These are phyloP conservation scores for Actinopyga echinites DNA, from an alignment of 53 echinoderm and acorn worm genomes.

Conservation along the genomic window DNA sequence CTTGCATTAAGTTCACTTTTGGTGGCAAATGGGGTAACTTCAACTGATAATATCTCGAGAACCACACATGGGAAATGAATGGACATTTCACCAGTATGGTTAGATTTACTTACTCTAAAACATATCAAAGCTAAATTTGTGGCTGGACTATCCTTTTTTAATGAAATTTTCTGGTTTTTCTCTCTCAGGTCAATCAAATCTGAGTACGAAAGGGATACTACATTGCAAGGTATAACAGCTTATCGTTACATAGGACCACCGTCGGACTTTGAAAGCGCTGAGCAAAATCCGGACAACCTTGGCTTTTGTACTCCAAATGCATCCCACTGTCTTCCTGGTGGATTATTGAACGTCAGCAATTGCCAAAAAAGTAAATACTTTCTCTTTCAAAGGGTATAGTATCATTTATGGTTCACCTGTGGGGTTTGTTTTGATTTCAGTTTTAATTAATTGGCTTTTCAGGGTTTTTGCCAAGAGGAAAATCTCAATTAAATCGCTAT, in stretches of 20 bases:
- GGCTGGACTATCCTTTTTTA: too few relatives aligned
- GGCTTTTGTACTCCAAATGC: conserved; percentile 81
- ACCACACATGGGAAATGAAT: too few relatives aligned
- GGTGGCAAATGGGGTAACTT: too few relatives aligned
- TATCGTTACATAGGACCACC: conserved; percentile 66
- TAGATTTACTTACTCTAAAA: too few relatives aligned
- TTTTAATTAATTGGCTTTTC: too few relatives aligned
- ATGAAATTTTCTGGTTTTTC: neutral
- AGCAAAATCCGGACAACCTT: conserved; percentile 66
- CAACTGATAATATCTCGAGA: too few relatives aligned
- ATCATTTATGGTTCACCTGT: neutral
- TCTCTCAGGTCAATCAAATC: conserved; percentile 68
- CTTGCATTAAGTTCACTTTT: too few relatives aligned
- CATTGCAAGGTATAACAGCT: conserved; percentile 54
- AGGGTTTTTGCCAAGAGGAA: too few relatives aligned
- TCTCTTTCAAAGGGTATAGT: neutral
- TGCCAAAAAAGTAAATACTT: conserved; percentile 64
- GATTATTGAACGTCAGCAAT: conserved; percentile 65
- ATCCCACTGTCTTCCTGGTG: conserved; percentile 68
- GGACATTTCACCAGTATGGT: too few relatives aligned
- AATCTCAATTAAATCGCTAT: too few relatives aligned
- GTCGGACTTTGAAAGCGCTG: conserved; percentile 67
- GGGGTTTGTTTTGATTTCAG: neutral
- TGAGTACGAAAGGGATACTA: conserved; percentile 49
- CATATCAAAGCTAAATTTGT: too few relatives aligned